These are phyloP conservation scores for Drosophila diplacantha DNA, from an alignment of 2,888 invertebrate species.

Conservation along the genomic window DNA sequence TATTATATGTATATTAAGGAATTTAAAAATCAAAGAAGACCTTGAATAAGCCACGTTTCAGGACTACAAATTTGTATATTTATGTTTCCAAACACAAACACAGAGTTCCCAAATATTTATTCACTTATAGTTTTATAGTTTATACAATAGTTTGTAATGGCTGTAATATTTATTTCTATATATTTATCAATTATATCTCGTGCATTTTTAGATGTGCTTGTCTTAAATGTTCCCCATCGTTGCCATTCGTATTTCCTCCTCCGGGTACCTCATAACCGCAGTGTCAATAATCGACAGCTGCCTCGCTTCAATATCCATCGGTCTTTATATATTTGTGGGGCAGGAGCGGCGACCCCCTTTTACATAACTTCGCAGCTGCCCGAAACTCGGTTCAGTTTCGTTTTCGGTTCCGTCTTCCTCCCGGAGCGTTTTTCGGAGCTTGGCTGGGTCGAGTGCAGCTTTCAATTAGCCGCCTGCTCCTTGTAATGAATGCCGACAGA, in stretches of 20 bases:
- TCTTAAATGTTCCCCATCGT: not conserved
- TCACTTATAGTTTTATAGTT: too few species aligned
- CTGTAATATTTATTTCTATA: not conserved
- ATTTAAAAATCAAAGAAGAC: not conserved
- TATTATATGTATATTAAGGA: too few species aligned
- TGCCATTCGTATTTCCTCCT: not conserved
- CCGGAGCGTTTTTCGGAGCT: constrained; percentile 22
- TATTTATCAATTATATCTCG: not conserved
- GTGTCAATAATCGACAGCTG: constrained; percentile 72
- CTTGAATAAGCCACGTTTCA: too few species aligned
- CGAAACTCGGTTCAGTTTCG: constrained; percentile 51
- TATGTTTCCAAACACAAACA: too few species aligned
- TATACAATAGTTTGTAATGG: not conserved
- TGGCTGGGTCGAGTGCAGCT: constrained; percentile 59
- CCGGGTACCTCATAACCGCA: constrained; percentile 45
- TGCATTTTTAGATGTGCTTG: not conserved
- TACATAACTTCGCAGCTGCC: constrained; percentile 53
- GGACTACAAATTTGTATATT: too few species aligned
- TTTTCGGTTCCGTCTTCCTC: constrained; percentile 22
- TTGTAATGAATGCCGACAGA: constrained; percentile 67
- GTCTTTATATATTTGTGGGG: constrained; percentile 6
- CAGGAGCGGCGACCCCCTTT: constrained; percentile 44
- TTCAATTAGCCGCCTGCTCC: constrained; percentile 69
- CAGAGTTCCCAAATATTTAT: not conserved
- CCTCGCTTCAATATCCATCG: constrained; percentile 54